Conservation (phyloP, 2,113 vertebrate genomes). For the Sula dactylatra region DNA sequence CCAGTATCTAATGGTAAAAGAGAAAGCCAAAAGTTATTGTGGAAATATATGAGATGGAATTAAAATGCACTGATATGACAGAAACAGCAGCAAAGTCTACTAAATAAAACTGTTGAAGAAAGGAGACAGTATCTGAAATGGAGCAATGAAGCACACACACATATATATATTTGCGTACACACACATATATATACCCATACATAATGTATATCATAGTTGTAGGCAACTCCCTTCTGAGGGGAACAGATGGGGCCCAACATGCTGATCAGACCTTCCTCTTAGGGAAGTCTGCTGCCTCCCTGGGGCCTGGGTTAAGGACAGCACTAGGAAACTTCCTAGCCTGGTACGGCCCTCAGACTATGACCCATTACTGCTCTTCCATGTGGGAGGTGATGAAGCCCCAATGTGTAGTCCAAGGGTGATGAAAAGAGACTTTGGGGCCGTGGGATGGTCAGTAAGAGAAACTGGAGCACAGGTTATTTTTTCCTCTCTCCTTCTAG, state of each 20-base stretch:
- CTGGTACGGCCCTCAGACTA: background rate
- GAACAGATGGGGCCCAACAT: background rate
- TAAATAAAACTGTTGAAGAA: background rate
- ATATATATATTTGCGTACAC: background rate
- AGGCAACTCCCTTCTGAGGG: background rate
- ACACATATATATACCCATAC: background rate
- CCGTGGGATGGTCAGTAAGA: background rate
- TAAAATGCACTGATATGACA: background rate
- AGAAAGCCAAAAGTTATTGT: background rate
- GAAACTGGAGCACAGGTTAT: too few relatives aligned
- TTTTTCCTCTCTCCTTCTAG: background rate
- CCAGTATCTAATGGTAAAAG: background rate
- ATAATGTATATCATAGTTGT: background rate
- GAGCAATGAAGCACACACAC: background rate
- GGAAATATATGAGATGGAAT: background rate
- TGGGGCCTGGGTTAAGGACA: background rate
- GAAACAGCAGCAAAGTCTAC: background rate
- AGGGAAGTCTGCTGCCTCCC: background rate
- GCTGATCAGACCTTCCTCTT: too few relatives aligned
- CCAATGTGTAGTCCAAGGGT: rapidly evolving
- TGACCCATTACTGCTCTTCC: background rate
- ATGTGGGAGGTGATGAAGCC: background rate
- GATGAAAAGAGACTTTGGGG: background rate
- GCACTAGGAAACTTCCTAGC: background rate
- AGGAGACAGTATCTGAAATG: background rate